Base-by-base conservation (phyloP, 1,140 invertebrate species). In the Cydia strobilella region DNA sequence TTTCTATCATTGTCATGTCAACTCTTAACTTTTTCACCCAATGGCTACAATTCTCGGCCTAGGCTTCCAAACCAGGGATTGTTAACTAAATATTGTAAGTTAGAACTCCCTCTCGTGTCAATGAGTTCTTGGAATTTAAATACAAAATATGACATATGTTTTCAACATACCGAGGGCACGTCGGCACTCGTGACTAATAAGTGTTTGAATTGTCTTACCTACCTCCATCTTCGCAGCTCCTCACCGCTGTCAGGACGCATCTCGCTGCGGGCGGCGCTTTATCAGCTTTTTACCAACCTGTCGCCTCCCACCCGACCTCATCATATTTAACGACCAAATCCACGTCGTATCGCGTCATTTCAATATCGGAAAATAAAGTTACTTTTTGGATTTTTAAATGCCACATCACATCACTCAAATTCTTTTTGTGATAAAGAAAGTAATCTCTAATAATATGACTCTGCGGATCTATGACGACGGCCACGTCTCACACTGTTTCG, bases 231-330 rank as follows among this genome's bases (percentile, higher is more conserved):
- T 69, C 65, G 65, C n/a, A 20, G 15, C n/a, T 69, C 65, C 65
- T 15, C n/a, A 6, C 15, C n/a, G 35, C 65, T 69, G 65, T 69
- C 65, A 69, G 65, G 65, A 10, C 65, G 65, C 65, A 69, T 69
- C 31, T 69, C 65, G 27, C 65, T 59, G 54, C 65, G 63, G 65
- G 15, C 65, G 65, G 27, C 27, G 65, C 65, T 69, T 69, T 69
- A 69, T 69, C 65, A 69, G 65, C 65, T 69, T 69, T 69, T 69
- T 69, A 35, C 65, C 65, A 69, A 69, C 65, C 65, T 69, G 65
- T 69, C 65, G 65, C 65, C 65, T 66, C 63, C 65, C 13, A 31
- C 63, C 63, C 65, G 65, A 39, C 65, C 65, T 69, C 27, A 69
- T 69, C 65, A 35, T 69, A 42, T 69, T 69, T 69, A 69, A 69